Percentiles rank a stretch among this genome's conserved stretches.
These are phyloP conservation scores for Chanos chanos DNA, from an alignment of 2,797 vertebrate genomes.

Conservation along the genomic window DNA sequence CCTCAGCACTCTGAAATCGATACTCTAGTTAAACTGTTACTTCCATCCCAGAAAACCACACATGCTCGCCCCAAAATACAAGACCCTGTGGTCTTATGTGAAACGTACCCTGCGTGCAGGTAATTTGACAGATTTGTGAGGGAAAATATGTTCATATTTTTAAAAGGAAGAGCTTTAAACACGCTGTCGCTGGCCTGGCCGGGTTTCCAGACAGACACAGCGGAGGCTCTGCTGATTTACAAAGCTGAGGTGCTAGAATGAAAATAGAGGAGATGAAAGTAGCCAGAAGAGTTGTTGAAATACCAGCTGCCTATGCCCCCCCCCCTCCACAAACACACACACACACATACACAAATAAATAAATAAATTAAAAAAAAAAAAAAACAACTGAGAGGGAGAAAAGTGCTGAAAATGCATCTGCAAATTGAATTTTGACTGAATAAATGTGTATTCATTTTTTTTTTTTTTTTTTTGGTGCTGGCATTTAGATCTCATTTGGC, in stretches of 20 bases:
- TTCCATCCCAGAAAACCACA: conserved; percentile 38
- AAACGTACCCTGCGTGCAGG: conserved; percentile 55
- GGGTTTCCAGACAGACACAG: not conserved
- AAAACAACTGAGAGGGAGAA: not conserved
- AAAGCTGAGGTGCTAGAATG: not conserved
- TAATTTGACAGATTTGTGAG: conserved; percentile 64
- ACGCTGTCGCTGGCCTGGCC: not conserved
- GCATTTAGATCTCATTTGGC: conserved; percentile 61
- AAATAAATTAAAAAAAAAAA: not conserved
- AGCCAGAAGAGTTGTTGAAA: not conserved
- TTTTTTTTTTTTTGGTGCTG: too few species aligned
- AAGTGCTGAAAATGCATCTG: conserved; percentile 46
- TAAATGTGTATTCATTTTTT: conserved; percentile 44
- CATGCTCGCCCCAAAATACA: conserved; percentile 25
- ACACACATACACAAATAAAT: not conserved
- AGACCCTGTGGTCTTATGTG: conserved; percentile 53
- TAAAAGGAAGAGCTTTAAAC: conserved; percentile 51
- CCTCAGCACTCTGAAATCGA: conserved; percentile 66
- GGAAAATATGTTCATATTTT: conserved; percentile 48
- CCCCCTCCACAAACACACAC: too few species aligned
- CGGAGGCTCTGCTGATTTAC: not conserved
- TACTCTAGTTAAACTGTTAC: conserved; percentile 72
- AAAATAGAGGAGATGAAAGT: conserved; percentile 1
- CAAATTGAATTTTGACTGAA: conserved; percentile 42
- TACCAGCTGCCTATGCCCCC: not conserved